Evolutionary conservation across 2,113 vertebrate genomes (phyloP).

Genomic region (Heloderma charlesbogerti): DNA sequence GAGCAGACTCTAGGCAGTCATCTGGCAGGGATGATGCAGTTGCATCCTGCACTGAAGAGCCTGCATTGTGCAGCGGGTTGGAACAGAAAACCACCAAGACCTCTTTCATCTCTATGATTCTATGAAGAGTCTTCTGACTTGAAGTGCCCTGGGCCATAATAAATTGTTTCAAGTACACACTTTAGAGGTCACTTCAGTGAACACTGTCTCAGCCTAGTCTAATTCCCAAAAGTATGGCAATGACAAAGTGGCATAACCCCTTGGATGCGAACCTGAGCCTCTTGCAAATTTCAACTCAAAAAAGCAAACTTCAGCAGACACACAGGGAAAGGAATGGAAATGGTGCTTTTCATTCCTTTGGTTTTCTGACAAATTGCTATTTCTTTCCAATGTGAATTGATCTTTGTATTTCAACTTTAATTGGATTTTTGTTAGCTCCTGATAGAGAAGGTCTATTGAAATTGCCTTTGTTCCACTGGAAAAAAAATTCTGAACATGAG

Average conservation of each 20-base stretch:
- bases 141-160: not conserved
- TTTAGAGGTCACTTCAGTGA: not conserved
- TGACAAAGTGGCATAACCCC: not conserved
- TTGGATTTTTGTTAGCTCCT: not conserved
- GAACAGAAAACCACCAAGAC: too few relatives aligned
- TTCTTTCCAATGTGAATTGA: not conserved
- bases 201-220: not conserved
- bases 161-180: not conserved
- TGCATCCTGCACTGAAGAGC: too few relatives aligned
- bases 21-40: too few relatives aligned
- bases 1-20: too few relatives aligned
- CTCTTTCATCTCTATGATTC: too few relatives aligned
- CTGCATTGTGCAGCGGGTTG: too few relatives aligned
- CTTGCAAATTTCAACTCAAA: not conserved
- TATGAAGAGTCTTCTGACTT: not conserved
- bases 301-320: not conserved
- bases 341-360: not conserved
- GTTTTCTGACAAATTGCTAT: not conserved
- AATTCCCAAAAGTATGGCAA: not conserved
- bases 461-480: not conserved
- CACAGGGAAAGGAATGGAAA: not conserved
- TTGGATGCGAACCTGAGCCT: not conserved
- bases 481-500: not conserved
- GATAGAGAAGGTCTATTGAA: not conserved
- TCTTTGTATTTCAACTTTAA: slow-evolving; percentile 14